A percentile compares a stretch with the other conserved stretches of the same genome.
phyloP scores from a whole-genome alignment of 2,888 invertebrate genomes.

The Meiosimyza platycephala region DNA sequence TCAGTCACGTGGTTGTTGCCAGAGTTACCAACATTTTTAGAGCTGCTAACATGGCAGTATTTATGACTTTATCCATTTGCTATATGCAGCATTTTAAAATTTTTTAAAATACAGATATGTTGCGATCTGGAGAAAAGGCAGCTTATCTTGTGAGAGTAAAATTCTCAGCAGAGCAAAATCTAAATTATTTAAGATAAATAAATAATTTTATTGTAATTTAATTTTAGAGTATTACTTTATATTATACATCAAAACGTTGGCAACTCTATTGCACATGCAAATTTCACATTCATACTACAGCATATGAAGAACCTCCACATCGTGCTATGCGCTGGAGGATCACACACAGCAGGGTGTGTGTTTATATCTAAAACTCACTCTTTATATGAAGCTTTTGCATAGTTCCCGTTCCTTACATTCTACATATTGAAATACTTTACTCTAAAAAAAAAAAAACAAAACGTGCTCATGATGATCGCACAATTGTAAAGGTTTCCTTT shows the following conservation, averaged over 20 bases:
- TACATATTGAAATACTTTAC: neutral
- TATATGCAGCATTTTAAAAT: too few relatives aligned
- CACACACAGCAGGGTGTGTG: slow-evolving; percentile 58
- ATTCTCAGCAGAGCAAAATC: neutral
- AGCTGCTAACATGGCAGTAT: too few relatives aligned
- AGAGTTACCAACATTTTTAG: too few relatives aligned
- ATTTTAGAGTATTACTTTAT: too few relatives aligned
- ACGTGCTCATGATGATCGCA: slow-evolving; percentile 26
- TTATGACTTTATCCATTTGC: too few relatives aligned
- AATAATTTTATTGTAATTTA: too few relatives aligned
- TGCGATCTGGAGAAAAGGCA: too few relatives aligned
- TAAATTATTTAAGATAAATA: neutral
- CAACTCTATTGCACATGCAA: slow-evolving; percentile 9
- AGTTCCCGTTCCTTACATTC: too few relatives aligned
- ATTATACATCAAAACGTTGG: too few relatives aligned
- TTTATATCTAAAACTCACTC: slow-evolving; percentile 18
- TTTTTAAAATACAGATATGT: neutral
- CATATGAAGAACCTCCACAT: slow-evolving; percentile 23
- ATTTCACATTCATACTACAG: slow-evolving; percentile 6
- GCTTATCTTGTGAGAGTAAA: too few relatives aligned
- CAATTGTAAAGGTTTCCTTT: slow-evolving; percentile 3
- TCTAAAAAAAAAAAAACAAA: slow-evolving; percentile 19
- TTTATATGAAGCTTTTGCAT: slow-evolving; percentile 25
- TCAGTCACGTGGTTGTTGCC: too few relatives aligned
- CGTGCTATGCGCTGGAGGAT: slow-evolving; percentile 5